Conservation (phyloP, 1,140 invertebrate genomes). For the Drosophila sulfurigaster region DNA sequence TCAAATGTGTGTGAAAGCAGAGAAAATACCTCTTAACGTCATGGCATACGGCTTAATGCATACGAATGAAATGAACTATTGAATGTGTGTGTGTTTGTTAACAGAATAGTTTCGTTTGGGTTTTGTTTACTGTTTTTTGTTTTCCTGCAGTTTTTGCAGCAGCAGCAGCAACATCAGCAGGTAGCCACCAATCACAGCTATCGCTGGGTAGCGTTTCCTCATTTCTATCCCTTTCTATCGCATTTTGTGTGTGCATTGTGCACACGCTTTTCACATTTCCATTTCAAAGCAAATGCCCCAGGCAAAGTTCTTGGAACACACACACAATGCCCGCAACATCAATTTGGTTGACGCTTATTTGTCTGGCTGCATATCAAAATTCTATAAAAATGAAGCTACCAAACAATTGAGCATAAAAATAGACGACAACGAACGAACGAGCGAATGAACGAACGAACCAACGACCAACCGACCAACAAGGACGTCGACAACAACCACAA, state of each 20-base stretch:
- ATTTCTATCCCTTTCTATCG: neutral
- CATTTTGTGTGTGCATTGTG: conserved; percentile 1
- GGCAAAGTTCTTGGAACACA: conserved; percentile 26
- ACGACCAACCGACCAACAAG: too few relatives aligned
- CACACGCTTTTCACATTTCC: conserved; percentile 48
- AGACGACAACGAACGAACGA: conserved; percentile 8
- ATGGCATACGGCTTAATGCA: neutral
- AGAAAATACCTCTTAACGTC: neutral
- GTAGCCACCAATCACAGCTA: conserved; percentile 6
- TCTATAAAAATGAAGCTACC: conserved; percentile 29
- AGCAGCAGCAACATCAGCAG: neutral
- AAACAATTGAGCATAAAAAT: conserved; percentile 60
- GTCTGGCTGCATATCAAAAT: conserved; percentile 30
- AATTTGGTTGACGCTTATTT: conserved; percentile 18
- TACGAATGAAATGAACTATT: conserved; percentile 22
- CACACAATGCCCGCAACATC: neutral
- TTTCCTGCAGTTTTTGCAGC: neutral
- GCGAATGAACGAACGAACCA: too few relatives aligned
- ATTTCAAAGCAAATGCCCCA: conserved; percentile 70
- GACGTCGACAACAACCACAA: conserved; percentile 10
- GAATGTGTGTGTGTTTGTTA: neutral
- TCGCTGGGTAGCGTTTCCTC: neutral
- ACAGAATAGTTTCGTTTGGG: conserved; percentile 10
- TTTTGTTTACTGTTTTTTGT: neutral
- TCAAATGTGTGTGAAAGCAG: neutral